phyloP scores from a whole-genome alignment of 2,113 vertebrate genomes.

The Gallinago jamesoni region DNA sequence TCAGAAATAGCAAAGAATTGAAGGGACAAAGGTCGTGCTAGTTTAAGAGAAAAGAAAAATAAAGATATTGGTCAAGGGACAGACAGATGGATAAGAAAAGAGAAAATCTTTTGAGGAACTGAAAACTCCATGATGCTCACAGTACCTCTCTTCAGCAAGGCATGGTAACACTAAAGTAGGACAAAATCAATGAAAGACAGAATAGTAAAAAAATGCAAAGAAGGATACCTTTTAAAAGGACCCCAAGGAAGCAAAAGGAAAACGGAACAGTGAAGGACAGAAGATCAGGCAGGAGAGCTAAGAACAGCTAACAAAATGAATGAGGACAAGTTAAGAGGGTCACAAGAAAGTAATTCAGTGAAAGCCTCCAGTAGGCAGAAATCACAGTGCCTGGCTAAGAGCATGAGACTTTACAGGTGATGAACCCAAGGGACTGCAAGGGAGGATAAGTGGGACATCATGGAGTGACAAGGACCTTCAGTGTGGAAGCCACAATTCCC shows the following conservation, averaged over 20 bases:
- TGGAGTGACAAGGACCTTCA: neutral
- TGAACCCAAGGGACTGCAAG: neutral
- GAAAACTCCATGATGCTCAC: neutral
- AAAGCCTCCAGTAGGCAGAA: neutral
- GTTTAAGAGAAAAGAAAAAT: conserved; percentile 12
- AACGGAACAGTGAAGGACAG: neutral
- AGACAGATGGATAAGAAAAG: neutral
- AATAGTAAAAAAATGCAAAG: neutral
- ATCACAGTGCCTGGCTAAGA: neutral
- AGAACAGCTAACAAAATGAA: neutral
- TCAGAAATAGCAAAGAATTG: conserved; percentile 26
- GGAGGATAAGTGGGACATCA: neutral
- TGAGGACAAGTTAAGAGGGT: neutral
- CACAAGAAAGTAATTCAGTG: neutral
- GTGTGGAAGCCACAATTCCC: neutral
- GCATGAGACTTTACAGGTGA: neutral
- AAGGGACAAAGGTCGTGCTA: conserved; percentile 4
- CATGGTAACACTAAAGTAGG: neutral
- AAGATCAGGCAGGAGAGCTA: neutral
- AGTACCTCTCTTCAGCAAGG: neutral
- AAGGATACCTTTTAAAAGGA: neutral
- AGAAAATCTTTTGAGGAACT: neutral
- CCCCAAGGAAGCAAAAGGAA: neutral
- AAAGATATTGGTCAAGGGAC: neutral
- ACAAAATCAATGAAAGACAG: neutral